These are phyloP conservation scores for Drosophila equinoxialis DNA, from an alignment of 1,140 invertebrate genomes.

Conservation along the genomic window DNA sequence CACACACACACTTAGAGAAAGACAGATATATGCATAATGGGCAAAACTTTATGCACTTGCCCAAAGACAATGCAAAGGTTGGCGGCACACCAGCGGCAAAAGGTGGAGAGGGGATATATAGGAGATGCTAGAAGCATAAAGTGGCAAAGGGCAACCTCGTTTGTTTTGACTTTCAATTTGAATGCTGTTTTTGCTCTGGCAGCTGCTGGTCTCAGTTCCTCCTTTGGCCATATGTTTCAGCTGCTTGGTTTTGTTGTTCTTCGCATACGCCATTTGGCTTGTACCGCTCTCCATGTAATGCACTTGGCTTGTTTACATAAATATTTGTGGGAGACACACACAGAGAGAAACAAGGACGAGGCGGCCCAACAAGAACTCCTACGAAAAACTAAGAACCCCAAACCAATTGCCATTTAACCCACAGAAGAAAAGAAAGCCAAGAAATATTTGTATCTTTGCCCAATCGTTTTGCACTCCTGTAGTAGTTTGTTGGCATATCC, in stretches of 20 bases:
- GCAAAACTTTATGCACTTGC: slow-evolving; percentile 47
- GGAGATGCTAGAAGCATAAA: slow-evolving; percentile 6
- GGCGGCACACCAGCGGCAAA: neutral
- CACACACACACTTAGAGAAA: slow-evolving; percentile 9
- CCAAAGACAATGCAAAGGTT: slow-evolving; percentile 43
- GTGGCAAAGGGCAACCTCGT: slow-evolving; percentile 30
- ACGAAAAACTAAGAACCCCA: neutral
- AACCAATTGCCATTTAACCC: slow-evolving; percentile 11
- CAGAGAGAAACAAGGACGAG: neutral
- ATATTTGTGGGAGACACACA: slow-evolving; percentile 2
- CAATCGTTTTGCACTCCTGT: slow-evolving; percentile 9
- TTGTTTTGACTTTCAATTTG: slow-evolving; percentile 61
- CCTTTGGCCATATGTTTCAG: slow-evolving; percentile 1
- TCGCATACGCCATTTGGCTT: slow-evolving; percentile 25
- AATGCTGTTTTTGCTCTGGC: slow-evolving; percentile 24
- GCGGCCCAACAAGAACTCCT: slow-evolving; percentile 1
- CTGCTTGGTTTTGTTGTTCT: neutral
- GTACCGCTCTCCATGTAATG: slow-evolving; percentile 11
- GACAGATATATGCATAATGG: slow-evolving; percentile 43
- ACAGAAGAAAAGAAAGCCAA: neutral
- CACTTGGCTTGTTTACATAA: slow-evolving; percentile 26
- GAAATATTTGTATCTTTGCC: neutral
- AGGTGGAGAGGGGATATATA: neutral
- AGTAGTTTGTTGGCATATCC: slow-evolving; percentile 11
- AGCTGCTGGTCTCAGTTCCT: slow-evolving; percentile 12